Percentiles rank a stretch among this genome's conserved stretches.
Conservation (phyloP, 2,113 vertebrate genomes). For the Danio rerio region GRCz12tu NC_133190.1:4559001-4559500, state of each 20-base stretch:
- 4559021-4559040: too few relatives aligned
- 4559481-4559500: constrained; percentile 71
- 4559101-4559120: too few relatives aligned
- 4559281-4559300: constrained; percentile 30
- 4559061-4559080: too few relatives aligned
- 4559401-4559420: constrained; percentile 24
- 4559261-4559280: constrained; percentile 55
- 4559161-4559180: constrained; percentile 56
- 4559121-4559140: not conserved
- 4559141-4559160: not conserved
- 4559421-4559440: not conserved
- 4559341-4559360: constrained; percentile 63
- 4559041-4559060: too few relatives aligned
- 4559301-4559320: constrained; percentile 60
- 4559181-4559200: constrained; percentile 47
- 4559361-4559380: constrained; percentile 58
- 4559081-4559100: not conserved
- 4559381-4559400: constrained; percentile 45
- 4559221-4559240: constrained; percentile 55
- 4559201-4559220: constrained; percentile 51
- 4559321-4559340: constrained; percentile 52
- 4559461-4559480: not conserved
- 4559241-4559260: constrained; percentile 54
- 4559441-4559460: not conserved
- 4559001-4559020: too few relatives aligned